phyloP scores from a whole-genome alignment of 1,140 invertebrate species.

The Spodoptera frugiperda region DNA sequence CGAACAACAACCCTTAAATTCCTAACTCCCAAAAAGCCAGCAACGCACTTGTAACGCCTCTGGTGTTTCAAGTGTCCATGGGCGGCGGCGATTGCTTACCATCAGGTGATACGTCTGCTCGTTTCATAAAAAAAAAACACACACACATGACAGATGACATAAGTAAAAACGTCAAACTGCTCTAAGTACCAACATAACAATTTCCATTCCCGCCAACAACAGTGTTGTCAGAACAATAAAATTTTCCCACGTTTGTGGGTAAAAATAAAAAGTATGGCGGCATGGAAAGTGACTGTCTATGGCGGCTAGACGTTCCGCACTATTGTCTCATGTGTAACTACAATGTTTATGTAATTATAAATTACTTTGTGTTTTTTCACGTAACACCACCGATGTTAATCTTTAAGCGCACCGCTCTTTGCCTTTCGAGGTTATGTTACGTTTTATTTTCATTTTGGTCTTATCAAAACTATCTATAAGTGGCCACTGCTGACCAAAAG shows the following conservation, averaged over 20 bases:
- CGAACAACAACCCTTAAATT: too few relatives aligned
- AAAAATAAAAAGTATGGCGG: conserved; percentile 14
- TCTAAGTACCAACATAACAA: background rate
- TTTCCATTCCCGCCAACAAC: conserved; percentile 29
- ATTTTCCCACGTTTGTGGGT: conserved; percentile 6
- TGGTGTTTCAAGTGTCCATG: too few relatives aligned
- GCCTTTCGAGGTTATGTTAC: conserved; percentile 16
- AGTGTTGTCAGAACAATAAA: conserved; percentile 33
- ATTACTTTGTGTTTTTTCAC: conserved; percentile 6
- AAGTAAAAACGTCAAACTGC: background rate
- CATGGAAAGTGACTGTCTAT: conserved; percentile 42
- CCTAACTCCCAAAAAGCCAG: too few relatives aligned
- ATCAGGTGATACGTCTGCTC: too few relatives aligned
- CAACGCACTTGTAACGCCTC: too few relatives aligned
- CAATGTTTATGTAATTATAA: conserved; percentile 26
- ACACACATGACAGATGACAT: background rate
- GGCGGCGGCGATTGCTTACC: too few relatives aligned
- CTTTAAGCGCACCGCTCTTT: background rate
- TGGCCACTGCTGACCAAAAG: too few relatives aligned
- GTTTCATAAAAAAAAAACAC: background rate
- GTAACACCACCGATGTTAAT: conserved; percentile 2
- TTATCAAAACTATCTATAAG: too few relatives aligned
- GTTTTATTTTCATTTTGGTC: background rate
- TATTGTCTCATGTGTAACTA: conserved; percentile 30
- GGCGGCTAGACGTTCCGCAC: conserved; percentile 27